These are phyloP conservation scores for Drosophila busckii DNA, from an alignment of 1,140 invertebrate species.

Conservation along the genomic window DNA sequence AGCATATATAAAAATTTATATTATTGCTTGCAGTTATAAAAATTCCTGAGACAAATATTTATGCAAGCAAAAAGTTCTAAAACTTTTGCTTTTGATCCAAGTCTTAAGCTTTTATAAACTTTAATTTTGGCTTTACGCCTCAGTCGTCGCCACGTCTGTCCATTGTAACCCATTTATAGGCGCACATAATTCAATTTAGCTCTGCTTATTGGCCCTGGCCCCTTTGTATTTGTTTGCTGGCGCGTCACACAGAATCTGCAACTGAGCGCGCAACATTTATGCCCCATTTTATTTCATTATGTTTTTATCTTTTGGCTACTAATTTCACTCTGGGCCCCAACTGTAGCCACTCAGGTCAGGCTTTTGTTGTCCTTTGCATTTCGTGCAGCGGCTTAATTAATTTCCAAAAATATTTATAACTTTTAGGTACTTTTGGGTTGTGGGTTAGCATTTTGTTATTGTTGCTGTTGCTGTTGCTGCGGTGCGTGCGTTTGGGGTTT, in stretches of 20 bases:
- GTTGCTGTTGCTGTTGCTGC: constrained; percentile 1
- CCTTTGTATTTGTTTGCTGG: constrained; percentile 39
- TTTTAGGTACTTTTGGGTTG: constrained; percentile 47
- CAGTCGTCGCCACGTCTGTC: constrained; percentile 28
- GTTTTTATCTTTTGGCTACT: constrained; percentile 70
- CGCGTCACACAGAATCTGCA: constrained; percentile 28
- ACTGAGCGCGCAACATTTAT: constrained; percentile 57
- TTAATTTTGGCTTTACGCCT: constrained; percentile 44
- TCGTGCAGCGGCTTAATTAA: constrained; percentile 62
- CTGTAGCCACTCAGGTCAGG: neutral
- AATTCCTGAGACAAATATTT: no score
- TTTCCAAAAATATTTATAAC: constrained; percentile 71
- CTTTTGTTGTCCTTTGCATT: constrained; percentile 5
- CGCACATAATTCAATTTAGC: constrained; percentile 73
- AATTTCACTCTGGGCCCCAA: constrained; percentile 53
- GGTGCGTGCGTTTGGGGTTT: constrained; percentile 22
- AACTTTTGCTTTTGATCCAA: constrained; percentile 25
- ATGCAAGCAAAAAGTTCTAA: no score
- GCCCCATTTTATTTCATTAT: constrained; percentile 74
- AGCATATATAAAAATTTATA: no score
- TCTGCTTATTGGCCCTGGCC: constrained; percentile 16
- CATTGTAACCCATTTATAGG: constrained; percentile 63
- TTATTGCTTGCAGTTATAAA: no score
- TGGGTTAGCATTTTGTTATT: constrained; percentile 18
- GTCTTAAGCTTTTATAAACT: constrained; percentile 36